These are phyloP conservation scores for Helostoma temminkii DNA, from an alignment of 2,797 vertebrate genomes.

Conservation along the genomic window DNA sequence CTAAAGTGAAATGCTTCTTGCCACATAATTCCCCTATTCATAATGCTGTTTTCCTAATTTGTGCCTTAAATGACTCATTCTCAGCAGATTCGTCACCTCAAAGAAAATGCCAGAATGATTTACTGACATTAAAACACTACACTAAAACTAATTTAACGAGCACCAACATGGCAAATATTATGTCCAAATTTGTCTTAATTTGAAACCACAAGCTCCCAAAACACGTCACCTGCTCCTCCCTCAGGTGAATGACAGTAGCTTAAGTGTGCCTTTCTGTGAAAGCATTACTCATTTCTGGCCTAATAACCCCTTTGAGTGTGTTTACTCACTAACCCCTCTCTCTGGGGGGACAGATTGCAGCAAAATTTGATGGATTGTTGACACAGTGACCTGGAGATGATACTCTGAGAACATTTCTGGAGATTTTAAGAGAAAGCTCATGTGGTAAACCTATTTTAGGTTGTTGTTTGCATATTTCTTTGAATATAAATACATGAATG, in stretches of 20 bases:
- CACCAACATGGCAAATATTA: neutral
- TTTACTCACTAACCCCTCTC: constrained; percentile 18
- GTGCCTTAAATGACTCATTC: neutral
- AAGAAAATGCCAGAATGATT: neutral
- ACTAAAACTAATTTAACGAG: neutral
- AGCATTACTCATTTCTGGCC: constrained; percentile 42
- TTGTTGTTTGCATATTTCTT: neutral
- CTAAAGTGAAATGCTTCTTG: neutral
- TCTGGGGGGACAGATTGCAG: constrained; percentile 18
- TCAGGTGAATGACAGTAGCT: constrained; percentile 17
- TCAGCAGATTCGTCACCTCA: neutral
- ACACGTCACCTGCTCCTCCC: neutral
- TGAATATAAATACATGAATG: neutral
- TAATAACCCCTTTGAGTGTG: constrained; percentile 13
- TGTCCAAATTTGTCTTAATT: constrained; percentile 2
- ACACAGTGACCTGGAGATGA: constrained; percentile 6
- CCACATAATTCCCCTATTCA: neutral
- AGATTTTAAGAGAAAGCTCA: neutral
- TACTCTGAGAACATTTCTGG: no score
- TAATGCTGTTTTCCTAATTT: neutral
- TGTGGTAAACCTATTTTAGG: neutral
- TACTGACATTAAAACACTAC: neutral
- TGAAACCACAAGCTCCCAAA: neutral
- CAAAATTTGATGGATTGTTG: constrained; percentile 27
- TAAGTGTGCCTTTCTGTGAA: constrained; percentile 33